Conservation (phyloP, 2,797 vertebrate species). For the Hirundo rustica region DNA sequence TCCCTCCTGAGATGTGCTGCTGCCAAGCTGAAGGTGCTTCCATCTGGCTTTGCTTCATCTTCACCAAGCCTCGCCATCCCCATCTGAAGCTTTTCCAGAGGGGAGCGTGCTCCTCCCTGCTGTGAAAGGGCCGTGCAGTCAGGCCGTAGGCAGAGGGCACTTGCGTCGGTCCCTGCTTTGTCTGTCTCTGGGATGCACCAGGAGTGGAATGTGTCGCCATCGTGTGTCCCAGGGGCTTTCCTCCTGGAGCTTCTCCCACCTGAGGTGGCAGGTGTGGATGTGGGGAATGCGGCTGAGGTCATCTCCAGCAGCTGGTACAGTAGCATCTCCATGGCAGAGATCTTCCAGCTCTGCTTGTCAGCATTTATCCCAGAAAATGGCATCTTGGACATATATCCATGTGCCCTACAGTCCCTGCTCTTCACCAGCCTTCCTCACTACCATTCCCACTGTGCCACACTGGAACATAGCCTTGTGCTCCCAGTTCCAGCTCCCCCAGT, state of each 20-base stretch:
- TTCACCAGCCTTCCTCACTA: neutral
- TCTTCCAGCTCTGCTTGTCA: neutral
- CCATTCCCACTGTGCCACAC: neutral
- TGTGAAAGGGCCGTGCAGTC: fast-evolving
- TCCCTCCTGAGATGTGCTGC: neutral
- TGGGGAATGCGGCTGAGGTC: neutral
- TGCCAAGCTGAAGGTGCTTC: neutral
- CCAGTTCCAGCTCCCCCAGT: neutral
- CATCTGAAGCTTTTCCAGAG: neutral
- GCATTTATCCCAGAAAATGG: neutral
- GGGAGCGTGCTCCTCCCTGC: fast-evolving
- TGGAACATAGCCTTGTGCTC: neutral
- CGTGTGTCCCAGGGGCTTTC: neutral
- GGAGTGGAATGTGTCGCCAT: neutral
- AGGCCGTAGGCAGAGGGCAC: neutral
- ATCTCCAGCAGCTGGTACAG: neutral
- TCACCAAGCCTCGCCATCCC: neutral
- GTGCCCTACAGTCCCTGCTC: neutral
- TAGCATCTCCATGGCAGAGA: neutral
- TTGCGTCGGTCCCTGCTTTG: neutral
- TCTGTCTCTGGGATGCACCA: neutral
- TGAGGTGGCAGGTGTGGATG: fast-evolving
- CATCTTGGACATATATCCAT: neutral
- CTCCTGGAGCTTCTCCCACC: neutral
- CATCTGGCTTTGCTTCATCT: neutral